These are phyloP conservation scores for Tor tambroides DNA, from an alignment of 2,113 vertebrate species.

Conservation along the genomic window DNA sequence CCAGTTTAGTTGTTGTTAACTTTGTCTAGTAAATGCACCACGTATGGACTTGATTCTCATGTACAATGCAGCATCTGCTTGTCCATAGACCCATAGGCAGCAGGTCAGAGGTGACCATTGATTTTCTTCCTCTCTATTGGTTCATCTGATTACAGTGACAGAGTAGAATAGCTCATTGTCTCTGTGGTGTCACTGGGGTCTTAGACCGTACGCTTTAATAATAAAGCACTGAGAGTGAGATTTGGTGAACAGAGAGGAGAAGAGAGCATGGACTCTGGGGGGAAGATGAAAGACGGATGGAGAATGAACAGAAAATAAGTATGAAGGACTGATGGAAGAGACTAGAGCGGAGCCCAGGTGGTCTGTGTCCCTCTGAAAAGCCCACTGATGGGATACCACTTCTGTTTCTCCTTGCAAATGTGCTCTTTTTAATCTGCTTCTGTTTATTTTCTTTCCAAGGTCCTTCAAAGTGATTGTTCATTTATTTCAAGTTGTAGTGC, in stretches of 20 bases:
- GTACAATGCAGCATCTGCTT: not conserved
- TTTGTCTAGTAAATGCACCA: not conserved
- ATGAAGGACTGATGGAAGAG: constrained; percentile 24
- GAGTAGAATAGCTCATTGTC: constrained; percentile 53
- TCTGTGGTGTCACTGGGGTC: constrained; percentile 33
- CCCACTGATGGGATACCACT: constrained; percentile 27
- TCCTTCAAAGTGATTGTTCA: constrained; percentile 37
- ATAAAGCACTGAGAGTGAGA: constrained; percentile 33
- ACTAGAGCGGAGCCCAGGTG: constrained; percentile 47
- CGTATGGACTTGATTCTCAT: not conserved
- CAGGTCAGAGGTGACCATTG: constrained; percentile 4
- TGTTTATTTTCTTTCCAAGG: constrained; percentile 24
- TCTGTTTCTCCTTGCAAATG: constrained; percentile 5
- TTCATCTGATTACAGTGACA: not conserved
- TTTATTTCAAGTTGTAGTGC: constrained; percentile 35
- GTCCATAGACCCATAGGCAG: not conserved
- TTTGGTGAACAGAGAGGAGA: constrained; percentile 23
- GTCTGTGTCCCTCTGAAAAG: constrained; percentile 9
- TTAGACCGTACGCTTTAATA: constrained; percentile 49
- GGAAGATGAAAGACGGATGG: constrained; percentile 48
- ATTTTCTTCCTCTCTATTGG: constrained; percentile 3
- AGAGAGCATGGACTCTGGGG: constrained; percentile 28
- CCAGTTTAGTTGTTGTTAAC: not conserved
- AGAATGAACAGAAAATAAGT: constrained; percentile 43
- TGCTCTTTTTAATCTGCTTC: constrained; percentile 25